These are phyloP conservation scores for Macrosteles quadrilineatus DNA, from an alignment of 1,140 invertebrate genomes.

Conservation along the genomic window DNA sequence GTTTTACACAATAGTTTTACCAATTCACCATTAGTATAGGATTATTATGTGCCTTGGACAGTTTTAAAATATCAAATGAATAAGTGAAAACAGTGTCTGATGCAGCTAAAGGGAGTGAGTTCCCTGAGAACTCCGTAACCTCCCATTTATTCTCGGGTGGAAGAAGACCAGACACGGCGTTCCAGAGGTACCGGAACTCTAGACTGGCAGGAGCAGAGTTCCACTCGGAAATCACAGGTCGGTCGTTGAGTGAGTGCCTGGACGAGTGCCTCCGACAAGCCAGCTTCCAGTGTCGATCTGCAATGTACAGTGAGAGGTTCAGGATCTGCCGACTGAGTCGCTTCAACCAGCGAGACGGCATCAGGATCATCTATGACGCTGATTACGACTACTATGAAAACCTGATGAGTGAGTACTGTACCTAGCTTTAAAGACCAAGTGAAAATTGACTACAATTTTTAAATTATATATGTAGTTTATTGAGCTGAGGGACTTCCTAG, in stretches of 20 bases:
- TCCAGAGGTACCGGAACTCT: constrained; percentile 84
- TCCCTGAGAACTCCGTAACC: constrained; percentile 78
- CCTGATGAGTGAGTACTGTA: constrained; percentile 45
- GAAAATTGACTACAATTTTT: no score
- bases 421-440: no score
- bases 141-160: constrained; percentile 79
- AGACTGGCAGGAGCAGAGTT: constrained; percentile 76
- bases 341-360: constrained; percentile 85
- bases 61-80: neutral
- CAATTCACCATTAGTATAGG: no score
- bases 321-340: constrained; percentile 80
- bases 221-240: constrained; percentile 84
- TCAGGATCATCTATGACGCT: constrained; percentile 83
- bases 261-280: constrained; percentile 86
- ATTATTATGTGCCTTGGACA: no score
- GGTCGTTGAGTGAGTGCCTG: constrained; percentile 83
- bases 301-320: constrained; percentile 82
- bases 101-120: constrained; percentile 61
- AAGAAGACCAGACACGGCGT: constrained; percentile 80
- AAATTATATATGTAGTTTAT: no score
- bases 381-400: constrained; percentile 88
- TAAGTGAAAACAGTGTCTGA: constrained; percentile 27
- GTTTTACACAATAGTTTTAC: no score
- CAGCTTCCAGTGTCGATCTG: constrained; percentile 84
- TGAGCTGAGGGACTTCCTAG: no score